Conservation (phyloP, 37 sponge, comb jelly and placozoan species). For the Halisarca cf. caerulea region DNA sequence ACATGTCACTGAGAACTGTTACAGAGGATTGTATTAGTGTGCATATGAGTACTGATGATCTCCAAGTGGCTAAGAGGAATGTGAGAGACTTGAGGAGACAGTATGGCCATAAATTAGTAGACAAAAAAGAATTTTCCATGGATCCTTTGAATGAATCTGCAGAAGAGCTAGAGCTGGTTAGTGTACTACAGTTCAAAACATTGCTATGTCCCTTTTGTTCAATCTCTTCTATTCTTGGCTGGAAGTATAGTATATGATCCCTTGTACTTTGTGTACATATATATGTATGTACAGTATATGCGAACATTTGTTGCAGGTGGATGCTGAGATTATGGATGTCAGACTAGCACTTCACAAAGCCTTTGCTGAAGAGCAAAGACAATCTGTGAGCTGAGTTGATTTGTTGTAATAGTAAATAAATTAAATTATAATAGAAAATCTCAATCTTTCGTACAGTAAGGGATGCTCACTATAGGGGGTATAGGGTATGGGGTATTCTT, state of each 20-base stretch:
- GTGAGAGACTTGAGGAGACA: slow-evolving; percentile 19
- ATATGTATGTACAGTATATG: no score
- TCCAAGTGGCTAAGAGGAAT: not conserved
- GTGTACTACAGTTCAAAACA: not conserved
- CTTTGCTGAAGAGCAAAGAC: slow-evolving; percentile 16
- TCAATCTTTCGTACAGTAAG: no score
- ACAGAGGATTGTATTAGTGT: not conserved
- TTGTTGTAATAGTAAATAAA: not conserved
- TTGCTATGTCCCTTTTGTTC: no score
- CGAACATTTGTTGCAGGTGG: no score
- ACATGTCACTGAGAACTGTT: not conserved
- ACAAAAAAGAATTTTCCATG: slow-evolving; percentile 3
- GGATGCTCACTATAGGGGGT: no score
- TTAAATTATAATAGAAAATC: no score
- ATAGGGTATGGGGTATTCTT: no score
- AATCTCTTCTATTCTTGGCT: no score
- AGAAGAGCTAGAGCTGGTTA: slow-evolving; percentile 4
- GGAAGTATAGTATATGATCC: not conserved
- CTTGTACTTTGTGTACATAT: not conserved
- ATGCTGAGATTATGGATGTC: slow-evolving; percentile 2
- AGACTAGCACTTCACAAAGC: slow-evolving; percentile 10
- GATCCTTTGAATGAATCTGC: slow-evolving; percentile 23
- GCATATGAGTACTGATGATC: not conserved
- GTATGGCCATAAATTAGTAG: slow-evolving; percentile 13
- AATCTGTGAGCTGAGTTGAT: not conserved